phyloP scores from a whole-genome alignment of 1,140 invertebrate genomes.

The Drosophila kurseongensis region DNA sequence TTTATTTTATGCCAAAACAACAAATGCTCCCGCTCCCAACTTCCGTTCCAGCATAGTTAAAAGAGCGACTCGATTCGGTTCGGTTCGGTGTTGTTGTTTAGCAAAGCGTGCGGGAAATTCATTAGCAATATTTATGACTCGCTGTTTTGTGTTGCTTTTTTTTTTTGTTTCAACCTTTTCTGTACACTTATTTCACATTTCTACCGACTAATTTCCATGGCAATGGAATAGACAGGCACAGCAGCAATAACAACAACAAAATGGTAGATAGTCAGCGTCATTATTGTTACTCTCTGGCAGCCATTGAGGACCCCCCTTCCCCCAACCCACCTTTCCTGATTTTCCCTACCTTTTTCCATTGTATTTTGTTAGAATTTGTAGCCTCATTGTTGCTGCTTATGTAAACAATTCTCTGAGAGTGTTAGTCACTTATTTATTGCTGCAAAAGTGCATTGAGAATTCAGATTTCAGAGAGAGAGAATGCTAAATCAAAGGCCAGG shows the following conservation, averaged over 20 bases:
- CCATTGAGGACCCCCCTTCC: not conserved
- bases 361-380: slow-evolving; percentile 52
- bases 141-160: slow-evolving; percentile 22
- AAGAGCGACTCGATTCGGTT: slow-evolving; percentile 42
- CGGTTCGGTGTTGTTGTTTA: slow-evolving; percentile 46
- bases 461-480: slow-evolving; percentile 18
- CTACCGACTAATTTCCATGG: slow-evolving; percentile 73
- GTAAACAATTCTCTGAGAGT: slow-evolving; percentile 31
- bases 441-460: slow-evolving; percentile 44
- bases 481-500: slow-evolving; percentile 12
- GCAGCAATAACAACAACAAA: slow-evolving; percentile 21
- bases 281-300: slow-evolving; percentile 60
- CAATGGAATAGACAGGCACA: slow-evolving; percentile 36
- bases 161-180: slow-evolving; percentile 16
- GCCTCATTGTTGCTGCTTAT: slow-evolving; percentile 34
- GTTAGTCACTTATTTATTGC: slow-evolving; percentile 45
- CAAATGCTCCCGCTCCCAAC: slow-evolving; percentile 61
- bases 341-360: slow-evolving; percentile 11
- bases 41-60: slow-evolving; percentile 62
- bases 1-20: slow-evolving; percentile 62
- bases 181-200: slow-evolving; percentile 44
- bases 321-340: slow-evolving; percentile 7
- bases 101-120: slow-evolving; percentile 81
- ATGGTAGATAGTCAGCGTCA: slow-evolving; percentile 52
- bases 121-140: slow-evolving; percentile 81